These are phyloP conservation scores for Numida meleagris DNA, from an alignment of 2,113 vertebrate genomes.

Conservation along the genomic window DNA sequence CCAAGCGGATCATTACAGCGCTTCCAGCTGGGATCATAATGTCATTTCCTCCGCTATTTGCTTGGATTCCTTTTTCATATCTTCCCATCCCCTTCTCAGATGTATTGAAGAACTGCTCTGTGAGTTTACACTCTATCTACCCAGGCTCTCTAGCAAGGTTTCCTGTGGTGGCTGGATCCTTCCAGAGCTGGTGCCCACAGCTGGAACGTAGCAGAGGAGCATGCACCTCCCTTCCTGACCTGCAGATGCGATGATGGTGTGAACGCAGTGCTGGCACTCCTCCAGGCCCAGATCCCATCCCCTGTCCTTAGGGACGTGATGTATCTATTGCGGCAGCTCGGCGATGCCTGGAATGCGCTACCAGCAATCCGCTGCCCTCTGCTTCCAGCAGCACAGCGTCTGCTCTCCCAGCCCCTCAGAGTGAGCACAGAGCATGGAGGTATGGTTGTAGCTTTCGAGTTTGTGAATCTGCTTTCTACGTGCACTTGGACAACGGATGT, in stretches of 20 bases:
- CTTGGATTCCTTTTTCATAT: slow-evolving; percentile 9
- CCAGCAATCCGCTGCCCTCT: not conserved
- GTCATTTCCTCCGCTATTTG: slow-evolving; percentile 57
- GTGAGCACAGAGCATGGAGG: accelerated
- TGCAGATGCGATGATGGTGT: not conserved
- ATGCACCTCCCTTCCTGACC: accelerated
- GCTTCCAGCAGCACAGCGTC: not conserved
- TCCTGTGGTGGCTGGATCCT: accelerated
- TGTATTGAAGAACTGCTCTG: not conserved
- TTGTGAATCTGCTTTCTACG: accelerated
- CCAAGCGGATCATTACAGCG: not conserved
- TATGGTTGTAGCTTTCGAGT: not conserved
- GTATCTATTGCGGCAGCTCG: not conserved
- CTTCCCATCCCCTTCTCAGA: not conserved
- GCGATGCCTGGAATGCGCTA: not conserved
- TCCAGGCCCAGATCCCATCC: not conserved
- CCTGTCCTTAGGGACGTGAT: not conserved
- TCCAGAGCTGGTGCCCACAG: not conserved
- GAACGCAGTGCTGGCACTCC: not conserved
- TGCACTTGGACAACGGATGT: not conserved
- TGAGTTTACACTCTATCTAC: not conserved
- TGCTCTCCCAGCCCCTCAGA: accelerated
- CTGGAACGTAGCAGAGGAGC: not conserved
- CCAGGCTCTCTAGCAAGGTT: not conserved
- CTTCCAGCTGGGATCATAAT: slow-evolving; percentile 40